phyloP scores from a whole-genome alignment of 2,797 vertebrate genomes.

The Pampus argenteus region DNA sequence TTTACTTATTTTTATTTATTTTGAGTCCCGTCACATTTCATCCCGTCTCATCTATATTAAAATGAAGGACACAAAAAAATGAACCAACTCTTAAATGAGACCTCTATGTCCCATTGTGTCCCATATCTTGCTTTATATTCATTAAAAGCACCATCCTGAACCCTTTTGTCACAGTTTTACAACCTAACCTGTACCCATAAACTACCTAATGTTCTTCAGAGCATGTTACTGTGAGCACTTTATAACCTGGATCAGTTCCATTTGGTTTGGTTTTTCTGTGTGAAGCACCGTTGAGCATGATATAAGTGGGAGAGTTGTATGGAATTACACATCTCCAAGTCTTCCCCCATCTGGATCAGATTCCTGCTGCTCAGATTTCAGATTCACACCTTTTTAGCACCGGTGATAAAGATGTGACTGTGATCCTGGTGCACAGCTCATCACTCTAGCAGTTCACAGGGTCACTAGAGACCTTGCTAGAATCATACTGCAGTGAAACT shows the following conservation, averaged over 20 bases:
- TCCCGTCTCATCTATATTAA: constrained; percentile 3
- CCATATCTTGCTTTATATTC: constrained; percentile 14
- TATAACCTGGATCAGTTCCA: constrained; percentile 24
- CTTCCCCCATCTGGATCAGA: constrained; percentile 13
- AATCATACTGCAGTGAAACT: constrained; percentile 42
- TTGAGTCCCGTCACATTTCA: constrained; percentile 4
- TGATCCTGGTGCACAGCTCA: constrained; percentile 32
- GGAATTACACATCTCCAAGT: constrained; percentile 19
- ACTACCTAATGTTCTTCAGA: constrained; percentile 45
- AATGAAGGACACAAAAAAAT: constrained; percentile 12
- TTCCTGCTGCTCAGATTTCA: constrained; percentile 39
- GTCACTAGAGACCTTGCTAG: constrained; percentile 29
- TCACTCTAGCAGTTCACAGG: constrained; percentile 36
- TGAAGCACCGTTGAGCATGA: constrained; percentile 63
- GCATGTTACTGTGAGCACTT: constrained; percentile 23
- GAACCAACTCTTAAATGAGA: not conserved
- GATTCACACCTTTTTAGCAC: constrained; percentile 76
- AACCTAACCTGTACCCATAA: constrained; percentile 14
- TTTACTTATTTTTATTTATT: constrained; percentile 9
- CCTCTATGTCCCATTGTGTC: not conserved
- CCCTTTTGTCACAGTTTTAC: constrained; percentile 20
- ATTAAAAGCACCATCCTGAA: not conserved
- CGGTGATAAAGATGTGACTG: constrained; percentile 55
- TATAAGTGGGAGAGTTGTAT: constrained; percentile 27
- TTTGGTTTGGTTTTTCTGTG: constrained; percentile 47